A percentile compares a stretch with the other conserved stretches of the same genome.
phyloP scores from a whole-genome alignment of 2,113 vertebrate genomes.

The Gorsachius goisagi region DNA sequence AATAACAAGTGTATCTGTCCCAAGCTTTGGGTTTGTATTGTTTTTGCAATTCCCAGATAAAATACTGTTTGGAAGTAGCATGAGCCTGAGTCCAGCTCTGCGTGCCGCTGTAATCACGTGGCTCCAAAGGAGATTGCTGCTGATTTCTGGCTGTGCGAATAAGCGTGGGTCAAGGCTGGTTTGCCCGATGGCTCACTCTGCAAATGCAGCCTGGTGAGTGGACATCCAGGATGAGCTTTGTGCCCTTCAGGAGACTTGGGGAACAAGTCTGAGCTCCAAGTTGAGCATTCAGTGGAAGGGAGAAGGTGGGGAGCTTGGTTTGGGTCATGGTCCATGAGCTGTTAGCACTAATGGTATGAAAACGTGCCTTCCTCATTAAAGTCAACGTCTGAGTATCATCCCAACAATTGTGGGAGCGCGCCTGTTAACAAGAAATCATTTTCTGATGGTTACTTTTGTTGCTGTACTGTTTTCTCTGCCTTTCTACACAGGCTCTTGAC shows the following conservation, averaged over 20 bases:
- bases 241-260: background rate
- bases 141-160: fast-evolving
- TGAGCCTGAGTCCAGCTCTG: background rate
- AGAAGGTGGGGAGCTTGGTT: background rate
- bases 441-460: background rate
- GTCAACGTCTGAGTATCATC: background rate
- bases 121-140: background rate
- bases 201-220: background rate
- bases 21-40: background rate
- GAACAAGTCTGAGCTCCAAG: background rate
- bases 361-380: background rate
- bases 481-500: background rate
- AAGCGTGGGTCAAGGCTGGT: background rate
- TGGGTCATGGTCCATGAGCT: background rate
- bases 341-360: background rate
- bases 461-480: background rate
- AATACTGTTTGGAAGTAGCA: background rate
- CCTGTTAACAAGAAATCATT: background rate
- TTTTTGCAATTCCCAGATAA: background rate
- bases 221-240: background rate
- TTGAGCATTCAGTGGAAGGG: background rate
- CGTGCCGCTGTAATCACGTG: fast-evolving
- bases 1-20: background rate
- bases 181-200: background rate
- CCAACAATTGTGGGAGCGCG: background rate